Base-by-base conservation (phyloP, 2,113 vertebrate genomes). In the Rhadina sibilatrix region DNA sequence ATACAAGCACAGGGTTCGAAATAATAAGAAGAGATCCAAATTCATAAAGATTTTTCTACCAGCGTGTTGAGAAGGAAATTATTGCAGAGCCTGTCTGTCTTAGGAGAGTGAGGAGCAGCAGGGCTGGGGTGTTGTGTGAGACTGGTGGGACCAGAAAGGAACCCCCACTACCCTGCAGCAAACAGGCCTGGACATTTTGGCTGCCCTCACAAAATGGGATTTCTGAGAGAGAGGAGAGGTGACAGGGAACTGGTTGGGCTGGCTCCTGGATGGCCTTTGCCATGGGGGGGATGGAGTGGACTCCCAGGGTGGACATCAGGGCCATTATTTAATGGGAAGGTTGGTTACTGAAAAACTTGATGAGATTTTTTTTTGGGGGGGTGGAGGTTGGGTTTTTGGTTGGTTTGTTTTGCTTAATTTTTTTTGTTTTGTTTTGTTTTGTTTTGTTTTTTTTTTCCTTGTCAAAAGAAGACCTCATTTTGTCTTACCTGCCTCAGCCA, bases 21-120 rank as follows among this genome's bases (percentile, higher is more conserved):
- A 94, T 92, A 93, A 80, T 69, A 53, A 54, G 12, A 22, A 75
- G 35, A 89, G 10, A 94, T 89, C 89, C 81, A 82, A 56, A 93
- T 91, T 76, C 35, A 7, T 53, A 53, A 79, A 80, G 71, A 76
- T 83, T 91, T 94, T 52, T 8, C 94, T 54, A 66, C 38, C 37
- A 87, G 59, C 27, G 6, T 10, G 53, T 54, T 4, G 11, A 86
- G 79, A 52, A 88, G 68, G 31, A 88, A 91, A 91, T 90, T 4
- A 76, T 77, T 72, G 71, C 31, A 31, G 69, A 94, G 63, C 23
- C 40, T n/a, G 35, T 33, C 27, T 77, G 49, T n/a, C 42, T 78
- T 50, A 17, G 17, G 38, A 27, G 40, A 23, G 20, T 0, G 11
- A 84, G 77, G 71, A 87, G 57, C 24, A 20, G 37, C 3, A 6